A percentile compares a stretch with the other conserved stretches of the same genome.
Conservation (phyloP, 2,113 vertebrate genomes). For the Callionymus lyra region DNA sequence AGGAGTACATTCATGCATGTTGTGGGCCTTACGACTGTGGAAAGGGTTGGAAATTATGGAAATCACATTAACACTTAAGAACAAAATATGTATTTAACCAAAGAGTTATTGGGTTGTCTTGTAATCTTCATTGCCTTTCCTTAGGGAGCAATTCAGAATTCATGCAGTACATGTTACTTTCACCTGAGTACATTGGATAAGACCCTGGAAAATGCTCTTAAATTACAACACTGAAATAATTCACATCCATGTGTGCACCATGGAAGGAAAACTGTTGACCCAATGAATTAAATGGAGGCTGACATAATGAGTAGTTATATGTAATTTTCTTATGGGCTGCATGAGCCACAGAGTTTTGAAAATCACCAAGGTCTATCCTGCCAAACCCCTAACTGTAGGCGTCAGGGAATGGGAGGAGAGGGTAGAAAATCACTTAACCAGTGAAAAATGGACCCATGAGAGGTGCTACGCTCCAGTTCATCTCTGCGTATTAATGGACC, state of each 20-base stretch:
- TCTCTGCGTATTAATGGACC: constrained; percentile 41
- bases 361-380: constrained; percentile 20
- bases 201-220: too few relatives aligned
- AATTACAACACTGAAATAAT: too few relatives aligned
- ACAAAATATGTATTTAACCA: constrained; percentile 21
- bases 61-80: too few relatives aligned
- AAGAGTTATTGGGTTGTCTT: too few relatives aligned
- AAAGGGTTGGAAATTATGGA: too few relatives aligned
- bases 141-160: constrained; percentile 11
- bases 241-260: too few relatives aligned
- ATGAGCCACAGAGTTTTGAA: constrained; percentile 14
- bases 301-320: constrained; percentile 2
- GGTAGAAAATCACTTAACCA: constrained; percentile 40
- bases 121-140: too few relatives aligned
- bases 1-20: too few relatives aligned
- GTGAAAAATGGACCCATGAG: constrained; percentile 41
- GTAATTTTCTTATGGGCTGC: constrained; percentile 11
- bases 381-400: constrained; percentile 19
- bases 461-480: constrained; percentile 34
- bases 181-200: too few relatives aligned
- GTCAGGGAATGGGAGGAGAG: constrained; percentile 14
- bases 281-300: not conserved
- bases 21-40: too few relatives aligned
- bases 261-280: not conserved
- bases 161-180: too few relatives aligned